Conservation (phyloP, 2,888 invertebrate genomes). For the Vannuccia rotundouncinata region DNA sequence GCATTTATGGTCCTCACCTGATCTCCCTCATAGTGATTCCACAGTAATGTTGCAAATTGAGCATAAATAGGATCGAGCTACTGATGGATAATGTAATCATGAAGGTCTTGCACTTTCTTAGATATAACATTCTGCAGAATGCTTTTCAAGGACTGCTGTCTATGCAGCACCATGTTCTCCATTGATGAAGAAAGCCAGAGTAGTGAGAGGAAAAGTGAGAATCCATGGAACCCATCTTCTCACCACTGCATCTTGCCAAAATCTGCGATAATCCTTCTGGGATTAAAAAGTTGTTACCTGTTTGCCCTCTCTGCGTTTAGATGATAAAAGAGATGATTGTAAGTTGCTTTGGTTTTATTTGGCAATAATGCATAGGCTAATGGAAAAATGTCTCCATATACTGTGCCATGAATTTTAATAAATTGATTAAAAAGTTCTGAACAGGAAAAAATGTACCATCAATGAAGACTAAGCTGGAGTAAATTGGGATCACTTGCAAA, state of each 20-base stretch:
- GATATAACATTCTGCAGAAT: neutral
- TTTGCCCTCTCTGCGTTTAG: neutral
- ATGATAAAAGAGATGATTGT: slow-evolving; percentile 13
- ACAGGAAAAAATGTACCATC: neutral
- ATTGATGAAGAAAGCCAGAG: slow-evolving; percentile 1
- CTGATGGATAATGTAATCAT: neutral
- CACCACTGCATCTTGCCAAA: slow-evolving; percentile 1
- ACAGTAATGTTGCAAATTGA: slow-evolving; percentile 10
- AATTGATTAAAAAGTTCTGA: neutral
- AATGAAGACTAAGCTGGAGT: neutral
- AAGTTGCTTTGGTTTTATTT: slow-evolving; percentile 11
- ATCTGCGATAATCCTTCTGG: slow-evolving; percentile 1
- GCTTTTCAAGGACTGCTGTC: slow-evolving; percentile 4
- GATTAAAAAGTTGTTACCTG: neutral
- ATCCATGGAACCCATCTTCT: neutral
- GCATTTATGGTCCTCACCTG: neutral
- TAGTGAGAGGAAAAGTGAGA: neutral
- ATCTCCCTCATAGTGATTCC: slow-evolving; percentile 15
- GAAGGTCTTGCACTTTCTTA: slow-evolving; percentile 13
- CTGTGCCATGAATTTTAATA: slow-evolving; percentile 8
- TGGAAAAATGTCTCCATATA: slow-evolving; percentile 11
- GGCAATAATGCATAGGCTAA: slow-evolving; percentile 19
- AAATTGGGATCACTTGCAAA: neutral
- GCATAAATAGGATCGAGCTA: slow-evolving; percentile 16
- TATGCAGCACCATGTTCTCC: slow-evolving; percentile 6